These are phyloP conservation scores for Ataeniobius toweri DNA, from an alignment of 2,797 vertebrate species.

Conservation along the genomic window DNA sequence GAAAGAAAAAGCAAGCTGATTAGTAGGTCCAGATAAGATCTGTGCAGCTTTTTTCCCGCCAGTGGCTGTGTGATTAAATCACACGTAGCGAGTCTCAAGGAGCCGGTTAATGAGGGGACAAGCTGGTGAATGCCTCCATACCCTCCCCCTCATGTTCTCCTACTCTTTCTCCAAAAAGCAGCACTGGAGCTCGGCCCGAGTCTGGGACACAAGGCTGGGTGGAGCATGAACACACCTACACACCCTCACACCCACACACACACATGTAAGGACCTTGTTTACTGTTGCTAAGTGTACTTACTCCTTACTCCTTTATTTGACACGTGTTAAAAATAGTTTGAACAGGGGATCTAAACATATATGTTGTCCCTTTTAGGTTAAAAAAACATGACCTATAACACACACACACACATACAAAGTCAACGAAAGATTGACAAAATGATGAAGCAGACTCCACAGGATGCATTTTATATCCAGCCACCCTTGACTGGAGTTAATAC, in stretches of 20 bases:
- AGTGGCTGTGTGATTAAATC: conserved; percentile 65
- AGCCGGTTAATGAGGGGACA: conserved; percentile 62
- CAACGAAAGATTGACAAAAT: conserved; percentile 22
- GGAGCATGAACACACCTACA: conserved; percentile 41
- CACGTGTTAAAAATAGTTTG: conserved; percentile 20
- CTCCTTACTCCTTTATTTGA: neutral
- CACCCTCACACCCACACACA: too few species aligned
- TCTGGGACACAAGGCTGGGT: conserved; percentile 63
- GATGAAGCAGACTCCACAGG: conserved; percentile 36
- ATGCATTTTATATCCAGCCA: conserved; percentile 43
- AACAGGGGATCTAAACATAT: neutral
- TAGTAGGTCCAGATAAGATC: conserved; percentile 64
- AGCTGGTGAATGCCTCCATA: conserved; percentile 46
- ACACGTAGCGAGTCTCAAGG: conserved; percentile 46
- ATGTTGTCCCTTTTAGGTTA: conserved; percentile 7
- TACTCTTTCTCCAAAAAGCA: conserved; percentile 40
- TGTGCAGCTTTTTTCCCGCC: conserved; percentile 51
- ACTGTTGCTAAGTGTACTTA: neutral
- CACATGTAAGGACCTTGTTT: conserved; percentile 1
- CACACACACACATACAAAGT: conserved; percentile 1
- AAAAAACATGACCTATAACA: conserved; percentile 8
- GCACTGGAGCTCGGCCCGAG: conserved; percentile 55
- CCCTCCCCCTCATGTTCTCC: conserved; percentile 29
- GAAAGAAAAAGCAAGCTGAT: conserved; percentile 67
- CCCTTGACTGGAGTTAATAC: conserved; percentile 50